A percentile compares a stretch with the other conserved stretches of the same genome.
Conservation (phyloP, 2,113 vertebrate genomes). For the zebrafish (Danio rerio) region GRCz12tu NC_133193.1:9058501-9059000, state of each 20-base stretch:
- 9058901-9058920: neutral
- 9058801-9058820: neutral
- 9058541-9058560: neutral
- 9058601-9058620: neutral
- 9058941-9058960: neutral
- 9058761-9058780: slow-evolving; percentile 14
- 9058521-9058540: neutral
- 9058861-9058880: neutral
- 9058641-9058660: neutral
- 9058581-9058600: neutral
- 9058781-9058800: neutral
- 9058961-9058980: neutral
- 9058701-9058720: neutral
- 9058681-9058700: neutral
- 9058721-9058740: neutral
- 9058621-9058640: neutral
- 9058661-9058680: neutral
- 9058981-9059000: neutral
- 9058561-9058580: neutral
- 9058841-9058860: slow-evolving; percentile 24
- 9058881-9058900: slow-evolving; percentile 1
- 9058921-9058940: neutral
- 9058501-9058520: no score
- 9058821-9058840: neutral
- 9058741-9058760: slow-evolving; percentile 19